Base-by-base conservation (phyloP, 2,888 invertebrate genomes). In the Acleris sparsana region DNA sequence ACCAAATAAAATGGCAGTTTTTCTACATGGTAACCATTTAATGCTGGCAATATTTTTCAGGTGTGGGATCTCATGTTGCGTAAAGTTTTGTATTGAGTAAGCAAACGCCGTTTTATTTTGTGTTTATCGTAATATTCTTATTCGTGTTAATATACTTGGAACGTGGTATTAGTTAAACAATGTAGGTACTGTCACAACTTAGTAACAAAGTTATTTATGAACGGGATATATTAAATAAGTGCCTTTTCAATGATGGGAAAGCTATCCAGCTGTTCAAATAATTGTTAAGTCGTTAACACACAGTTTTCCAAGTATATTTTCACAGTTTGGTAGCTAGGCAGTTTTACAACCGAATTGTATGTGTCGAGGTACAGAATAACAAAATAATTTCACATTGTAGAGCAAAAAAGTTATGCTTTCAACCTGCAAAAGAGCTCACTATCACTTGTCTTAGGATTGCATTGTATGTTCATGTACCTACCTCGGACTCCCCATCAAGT, bases 101-200 rank as follows among this genome's bases (percentile, higher is more conserved):
- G 7, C 17, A 25, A 44, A 25, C 3, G 60, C 53, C 49, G 22
- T 58, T 46, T 46, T 65, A 49, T 65, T 65, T 65, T 61, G 46
- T 60, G 57, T 63, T 63, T 52, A 55, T 43, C 55, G 43, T 65
- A 29, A 16, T 53, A 39, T 52, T 33, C 9, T 33, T 56, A 46
- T 62, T 17, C n/a, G 65, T 65, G 55, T 11, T 60, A 43, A 55
- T 22, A 56, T 53, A 55, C 60, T 65, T 65, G 55, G 64, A 55
- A 55, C 56, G 51, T 59, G 48, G 53, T 53, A 17, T 46, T 33
- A 39, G 55, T 39, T 49, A 53, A 16, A 46, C 29, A 20, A 53
- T 6, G 25, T 25, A 18, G 39, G 39, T 20, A 25, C 29, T 18
- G n/a, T 16, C 18, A 48, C 29, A 17, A 46, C 25, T 58, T 17